Base-by-base conservation (phyloP, 2,888 invertebrate species). In the Prenolepis imparis region DNA sequence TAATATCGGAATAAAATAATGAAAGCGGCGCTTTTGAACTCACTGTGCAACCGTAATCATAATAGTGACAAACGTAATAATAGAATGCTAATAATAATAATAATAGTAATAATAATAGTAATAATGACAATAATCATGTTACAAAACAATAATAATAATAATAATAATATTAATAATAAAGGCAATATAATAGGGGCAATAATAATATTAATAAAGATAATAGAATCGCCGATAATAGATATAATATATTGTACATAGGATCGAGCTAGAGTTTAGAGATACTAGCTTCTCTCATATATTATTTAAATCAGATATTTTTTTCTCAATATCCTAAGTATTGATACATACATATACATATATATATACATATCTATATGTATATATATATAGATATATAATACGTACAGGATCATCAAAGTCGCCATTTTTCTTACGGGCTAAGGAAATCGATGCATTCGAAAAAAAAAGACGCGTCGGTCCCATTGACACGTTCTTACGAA, bases 161-260 rank as follows among this genome's bases (percentile, higher is more conserved):
- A 89, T 78, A 83, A 84, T 87, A 87, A 85, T 85, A 84, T 82
- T 88, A 87, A 84, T 86, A 88, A 91, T 91, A 90, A 70, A 78
- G 78, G 85, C 88, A 88, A 89, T 87, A 86, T 86, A 87, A 87
- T 90, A 88, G 86, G 73, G 55, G 57, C 87, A 88, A 88, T 90
- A 89, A 88, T 86, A 82, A 83, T 87, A 55, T 80, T 84, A 84
- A 84, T 90, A 84, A 87, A 84, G 84, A 55, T 83, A 86, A 84
- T 92, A 86, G 90, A 91, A 85, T 88, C 87, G 90, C 88, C 91
- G 86, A 92, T 92, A 92, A 93, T 93, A 92, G 90, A 88, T 92
- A 93, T 94, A 84, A 90, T 94, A 94, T 93, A 94, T 92, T 93
- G 93, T 93, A 93, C 92, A 93, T 88, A 92, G 91, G 91, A 90